These are phyloP conservation scores for Polypedilum pembai DNA, from an alignment of 1,140 invertebrate species.

Conservation along the genomic window DNA sequence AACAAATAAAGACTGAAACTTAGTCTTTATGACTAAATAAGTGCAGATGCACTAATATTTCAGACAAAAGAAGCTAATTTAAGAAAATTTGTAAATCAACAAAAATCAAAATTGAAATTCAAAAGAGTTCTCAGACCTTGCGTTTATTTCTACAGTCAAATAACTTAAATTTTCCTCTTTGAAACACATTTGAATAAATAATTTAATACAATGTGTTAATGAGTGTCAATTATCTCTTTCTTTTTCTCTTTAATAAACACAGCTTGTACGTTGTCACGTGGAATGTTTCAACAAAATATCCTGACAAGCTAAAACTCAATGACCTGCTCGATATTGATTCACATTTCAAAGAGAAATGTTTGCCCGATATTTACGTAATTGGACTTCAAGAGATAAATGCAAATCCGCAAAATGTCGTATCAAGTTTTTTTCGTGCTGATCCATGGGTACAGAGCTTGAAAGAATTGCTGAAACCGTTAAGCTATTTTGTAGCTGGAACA, in stretches of 20 bases:
- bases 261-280: slow-evolving; percentile 74
- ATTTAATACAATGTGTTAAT: background rate
- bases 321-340: slow-evolving; percentile 58
- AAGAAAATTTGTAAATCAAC: too few relatives aligned
- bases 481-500: slow-evolving; percentile 70
- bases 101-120: too few relatives aligned
- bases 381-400: slow-evolving; percentile 86
- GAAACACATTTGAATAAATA: too few relatives aligned
- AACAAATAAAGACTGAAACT: too few relatives aligned
- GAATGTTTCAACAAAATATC: slow-evolving; percentile 73
- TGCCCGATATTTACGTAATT: slow-evolving; percentile 76
- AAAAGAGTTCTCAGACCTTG: too few relatives aligned
- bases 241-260: slow-evolving; percentile 33
- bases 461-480: slow-evolving; percentile 56
- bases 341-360: slow-evolving; percentile 47
- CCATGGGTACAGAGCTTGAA: slow-evolving; percentile 73
- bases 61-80: too few relatives aligned
- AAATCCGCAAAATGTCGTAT: slow-evolving; percentile 73
- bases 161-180: too few relatives aligned
- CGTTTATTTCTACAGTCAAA: too few relatives aligned
- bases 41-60: too few relatives aligned
- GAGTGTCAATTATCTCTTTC: background rate
- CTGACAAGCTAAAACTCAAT: slow-evolving; percentile 57
- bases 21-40: too few relatives aligned
- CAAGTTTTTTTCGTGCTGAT: slow-evolving; percentile 73